Base-by-base conservation (phyloP, 2,797 vertebrate species). In the Neosilurus hyrtlii region DNA sequence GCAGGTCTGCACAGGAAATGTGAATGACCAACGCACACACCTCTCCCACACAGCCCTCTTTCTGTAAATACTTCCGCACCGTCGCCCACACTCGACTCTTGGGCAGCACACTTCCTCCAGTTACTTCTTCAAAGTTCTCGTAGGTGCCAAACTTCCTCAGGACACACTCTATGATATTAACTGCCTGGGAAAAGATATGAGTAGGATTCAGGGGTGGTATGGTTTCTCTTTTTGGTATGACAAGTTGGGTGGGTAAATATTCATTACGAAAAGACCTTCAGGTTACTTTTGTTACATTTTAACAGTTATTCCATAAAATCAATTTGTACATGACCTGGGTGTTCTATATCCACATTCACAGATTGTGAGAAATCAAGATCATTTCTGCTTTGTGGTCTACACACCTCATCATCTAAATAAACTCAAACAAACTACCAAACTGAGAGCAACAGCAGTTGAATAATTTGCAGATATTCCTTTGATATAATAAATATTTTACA, bases 11-110 rank as follows among this genome's bases (percentile, higher is more conserved):
- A 22, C 77, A 76, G 3, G 1, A 24, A 52, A 51, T 4, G 49
- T 51, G 51, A 30, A 56, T 5, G 24, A 52, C 49, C 71, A n/a
- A 63, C 24, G 51, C 75, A 88, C 86, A 62, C 79, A 90, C 85
- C 86, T 99, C 97, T 80, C 98, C 98, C 11, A 94, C 94, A 1
- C 97, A 99, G 90, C 95, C 94, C 86, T 99, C 98, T 86, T 99
- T 99, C 92, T 98, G 97, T 93, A 99, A 95, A 87, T 99, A 99
- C 89, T 96, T 98, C 56, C 97, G 95, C 24, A 96, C 96, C 0
- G 94, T 88, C 0, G 96, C 95, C 98, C 97, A 99, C 75, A 99
- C 97, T 85, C 97, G 96, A 92, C 96, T 96, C 79, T 98, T 99
- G 12, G 95, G 96, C 57, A 99, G 93, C 74, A 97, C 88, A 79